Conservation (phyloP, 2,888 invertebrate genomes). For the Graphium colonna region DNA sequence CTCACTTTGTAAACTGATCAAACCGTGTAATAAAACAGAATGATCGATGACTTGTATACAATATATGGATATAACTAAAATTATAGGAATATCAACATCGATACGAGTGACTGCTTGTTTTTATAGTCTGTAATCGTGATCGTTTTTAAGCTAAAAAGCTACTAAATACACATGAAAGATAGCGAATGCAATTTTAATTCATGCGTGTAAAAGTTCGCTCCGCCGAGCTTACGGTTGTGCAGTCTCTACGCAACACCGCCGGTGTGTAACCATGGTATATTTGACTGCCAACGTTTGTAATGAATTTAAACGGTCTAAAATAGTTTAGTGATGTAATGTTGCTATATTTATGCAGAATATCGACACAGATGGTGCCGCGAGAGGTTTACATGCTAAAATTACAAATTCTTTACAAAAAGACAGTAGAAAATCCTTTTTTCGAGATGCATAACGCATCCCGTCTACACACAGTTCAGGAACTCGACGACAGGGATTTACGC, state of each 20-base stretch:
- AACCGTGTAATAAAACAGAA: conserved; percentile 46
- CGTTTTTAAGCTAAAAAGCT: neutral
- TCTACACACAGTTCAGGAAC: conserved; percentile 17
- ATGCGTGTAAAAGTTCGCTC: conserved; percentile 11
- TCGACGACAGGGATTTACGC: conserved; percentile 6
- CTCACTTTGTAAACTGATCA: conserved; percentile 51
- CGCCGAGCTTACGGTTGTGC: neutral
- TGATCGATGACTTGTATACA: neutral
- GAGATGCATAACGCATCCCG: conserved; percentile 7
- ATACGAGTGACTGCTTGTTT: conserved; percentile 34
- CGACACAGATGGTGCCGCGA: neutral
- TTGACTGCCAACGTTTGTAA: too few relatives aligned
- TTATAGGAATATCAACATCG: conserved; percentile 17
- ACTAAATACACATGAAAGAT: neutral
- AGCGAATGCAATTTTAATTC: conserved; percentile 2
- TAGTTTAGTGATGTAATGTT: too few relatives aligned
- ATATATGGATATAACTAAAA: neutral
- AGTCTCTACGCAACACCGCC: conserved; percentile 6
- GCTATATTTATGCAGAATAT: too few relatives aligned
- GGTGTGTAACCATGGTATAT: too few relatives aligned
- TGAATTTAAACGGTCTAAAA: too few relatives aligned
- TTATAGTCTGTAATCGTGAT: conserved; percentile 22
- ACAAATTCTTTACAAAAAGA: conserved; percentile 13
- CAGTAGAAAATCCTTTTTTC: conserved; percentile 11
- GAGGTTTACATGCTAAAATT: conserved; percentile 10